Base-by-base conservation (phyloP, 2,113 vertebrate species). In the Phylloscopus trochiloides region DNA sequence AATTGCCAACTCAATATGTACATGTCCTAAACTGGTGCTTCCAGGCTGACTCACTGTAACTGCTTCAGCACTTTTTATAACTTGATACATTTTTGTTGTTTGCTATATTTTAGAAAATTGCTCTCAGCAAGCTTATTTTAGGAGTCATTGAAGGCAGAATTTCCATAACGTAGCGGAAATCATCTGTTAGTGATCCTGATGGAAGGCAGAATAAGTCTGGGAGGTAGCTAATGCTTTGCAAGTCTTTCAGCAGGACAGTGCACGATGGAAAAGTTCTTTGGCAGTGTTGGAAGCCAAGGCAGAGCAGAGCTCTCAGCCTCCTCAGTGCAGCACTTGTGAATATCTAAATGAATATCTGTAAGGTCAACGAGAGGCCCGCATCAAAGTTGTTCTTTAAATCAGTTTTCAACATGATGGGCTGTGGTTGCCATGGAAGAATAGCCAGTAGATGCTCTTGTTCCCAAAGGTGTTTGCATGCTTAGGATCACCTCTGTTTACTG, bases 41-140 rank as follows among this genome's bases (percentile, higher is more conserved):
- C 51, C 34, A 63, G 57, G 21, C 61, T 87, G 65, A 96, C 38
- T 96, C 92, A 88, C 52, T 38, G 20, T 40, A 65, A 82, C 14
- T 70, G 52, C 48, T 82, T 88, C 70, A 94, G 58, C 38, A 45
- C n/a, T 82, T 91, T 70, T 59, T 84, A 63, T 59, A 76, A 55
- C 52, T 91, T 32, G 8, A 3, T 72, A 5, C 25, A 18, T 57
- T 82, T 51, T 57, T 51, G 25, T 71, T 47, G 6, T 51, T 80
- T 65, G 21, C 7, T 48, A 1, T 88, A 86, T 90, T 94, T 95
- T 76, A 52, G 48, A 92, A 86, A 86, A 79, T 29, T 70, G 10
- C 29, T 70, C 50, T 82, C 85, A 93, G 58, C 63, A 94, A 76
- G 47, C 22, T 92, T 82, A 75, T 92, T 91, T 96, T 95, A 82